Evolutionary conservation across 2,113 vertebrate genomes (phyloP).

Genomic region (Mus musculus): DNA sequence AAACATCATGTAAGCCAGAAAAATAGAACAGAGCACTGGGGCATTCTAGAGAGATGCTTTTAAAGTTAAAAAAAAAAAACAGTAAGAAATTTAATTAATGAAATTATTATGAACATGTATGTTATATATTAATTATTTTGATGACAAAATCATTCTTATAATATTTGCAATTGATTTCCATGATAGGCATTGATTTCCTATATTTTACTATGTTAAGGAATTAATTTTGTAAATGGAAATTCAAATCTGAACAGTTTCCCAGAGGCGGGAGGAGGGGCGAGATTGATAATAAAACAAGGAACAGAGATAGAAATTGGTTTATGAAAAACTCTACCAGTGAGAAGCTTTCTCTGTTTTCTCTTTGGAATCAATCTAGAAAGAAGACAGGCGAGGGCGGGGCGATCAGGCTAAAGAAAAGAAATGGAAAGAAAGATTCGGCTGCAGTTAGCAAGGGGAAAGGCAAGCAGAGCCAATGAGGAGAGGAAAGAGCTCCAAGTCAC

Average conservation of each 20-base stretch:
- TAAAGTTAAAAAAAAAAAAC: background rate
- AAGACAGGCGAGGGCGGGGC: conserved; percentile 28
- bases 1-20: background rate
- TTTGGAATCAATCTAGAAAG: conserved; percentile 40
- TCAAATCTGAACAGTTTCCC: conserved; percentile 43
- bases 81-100: conserved; percentile 29
- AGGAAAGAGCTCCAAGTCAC: background rate
- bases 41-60: background rate
- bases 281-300: conserved; percentile 43
- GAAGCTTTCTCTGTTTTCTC: background rate
- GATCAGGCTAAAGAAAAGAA: background rate
- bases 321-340: conserved; percentile 67
- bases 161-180: conserved; percentile 61
- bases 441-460: conserved; percentile 1
- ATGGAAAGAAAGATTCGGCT: conserved; percentile 42
- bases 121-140: conserved; percentile 18
- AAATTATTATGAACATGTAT: conserved; percentile 47
- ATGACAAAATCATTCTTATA: conserved; percentile 37
- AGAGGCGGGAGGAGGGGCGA: background rate
- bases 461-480: conserved; percentile 13
- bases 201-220: conserved; percentile 39
- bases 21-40: background rate
- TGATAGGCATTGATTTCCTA: conserved; percentile 59
- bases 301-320: conserved; percentile 38
- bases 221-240: conserved; percentile 34